These are phyloP conservation scores for Lithophane ornitopus DNA, from an alignment of 2,888 invertebrate genomes.

Conservation along the genomic window DNA sequence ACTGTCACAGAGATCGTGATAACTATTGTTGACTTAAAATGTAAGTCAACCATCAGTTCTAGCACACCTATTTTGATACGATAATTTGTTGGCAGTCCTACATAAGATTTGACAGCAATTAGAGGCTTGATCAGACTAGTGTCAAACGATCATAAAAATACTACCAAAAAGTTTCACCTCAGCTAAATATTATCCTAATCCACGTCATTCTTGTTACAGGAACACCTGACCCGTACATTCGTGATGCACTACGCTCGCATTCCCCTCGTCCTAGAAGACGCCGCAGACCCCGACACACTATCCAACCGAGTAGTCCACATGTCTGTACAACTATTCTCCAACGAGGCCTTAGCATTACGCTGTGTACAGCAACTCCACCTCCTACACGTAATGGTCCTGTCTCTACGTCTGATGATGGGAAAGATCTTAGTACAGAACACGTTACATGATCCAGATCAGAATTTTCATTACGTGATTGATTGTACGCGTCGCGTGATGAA, in stretches of 20 bases:
- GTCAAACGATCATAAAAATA: too few relatives aligned
- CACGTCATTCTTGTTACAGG: slow-evolving; percentile 85
- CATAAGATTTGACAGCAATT: too few relatives aligned
- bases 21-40: too few relatives aligned
- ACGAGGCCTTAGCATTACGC: slow-evolving; percentile 96
- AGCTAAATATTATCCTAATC: neutral
- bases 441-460: slow-evolving; percentile 94
- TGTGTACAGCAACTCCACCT: slow-evolving; percentile 98
- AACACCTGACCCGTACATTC: slow-evolving; percentile 97
- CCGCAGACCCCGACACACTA: slow-evolving; percentile 96
- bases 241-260: slow-evolving; percentile 99
- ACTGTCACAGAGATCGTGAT: too few relatives aligned
- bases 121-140: too few relatives aligned
- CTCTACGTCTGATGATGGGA: slow-evolving; percentile 96
- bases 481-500: slow-evolving; percentile 98
- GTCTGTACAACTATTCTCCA: slow-evolving; percentile 98
- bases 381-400: slow-evolving; percentile 98
- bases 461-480: slow-evolving; percentile 97
- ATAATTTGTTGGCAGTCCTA: too few relatives aligned
- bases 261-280: slow-evolving; percentile 96
- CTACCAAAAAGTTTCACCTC: neutral
- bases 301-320: slow-evolving; percentile 99
- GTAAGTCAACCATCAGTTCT: too few relatives aligned
- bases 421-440: slow-evolving; percentile 97
- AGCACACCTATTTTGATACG: too few relatives aligned